Base-by-base conservation (phyloP, 2,888 invertebrate species). In the Lasioglossum zephyrum region DNA sequence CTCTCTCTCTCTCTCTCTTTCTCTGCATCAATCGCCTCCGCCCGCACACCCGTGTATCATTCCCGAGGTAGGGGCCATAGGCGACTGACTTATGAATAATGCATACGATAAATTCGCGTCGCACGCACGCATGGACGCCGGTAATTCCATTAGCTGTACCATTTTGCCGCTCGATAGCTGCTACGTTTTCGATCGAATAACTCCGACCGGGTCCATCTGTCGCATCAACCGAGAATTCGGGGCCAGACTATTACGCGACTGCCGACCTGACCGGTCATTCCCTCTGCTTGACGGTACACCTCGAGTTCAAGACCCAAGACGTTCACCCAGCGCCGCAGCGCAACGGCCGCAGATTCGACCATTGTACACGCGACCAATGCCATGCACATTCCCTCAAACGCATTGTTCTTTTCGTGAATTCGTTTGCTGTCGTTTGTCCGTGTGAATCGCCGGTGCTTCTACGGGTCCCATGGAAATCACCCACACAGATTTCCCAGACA, bases 61-160 rank as follows among this genome's bases (percentile, higher is more conserved):
- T 79, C 44, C 41, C 72, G 66, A 57, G 53, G 70, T 74, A 44
- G 69, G 60, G 53, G 78, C 73, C 81, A 80, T 79, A 69, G 76
- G 76, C 85, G 75, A 53, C 73, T 36, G 82, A 87, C 85, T 85
- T 87, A 87, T 91, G 91, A 91, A 91, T 91, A 91, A 91, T 91
- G 87, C 90, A 91, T 87, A 81, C 85, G 84, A 89, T 82, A 84
- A 90, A 91, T 90, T 91, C 83, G 87, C 87, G 86, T 88, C 85
- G 91, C 90, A 90, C 85, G 91, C 91, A 87, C 86, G 90, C 90
- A 85, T 82, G 88, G 87, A 84, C 73, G 80, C 73, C 85, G 85
- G 86, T 87, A 90, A 91, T 91, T 91, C 90, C 90, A 90, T 91
- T 90, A 91, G 86, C 82, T 73, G 85, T 80, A 76, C 87, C 90